Percentiles rank a stretch among this genome's conserved stretches.
These are phyloP conservation scores for Anthonomus grandis DNA, from an alignment of 1,140 invertebrate genomes.

Conservation along the genomic window DNA sequence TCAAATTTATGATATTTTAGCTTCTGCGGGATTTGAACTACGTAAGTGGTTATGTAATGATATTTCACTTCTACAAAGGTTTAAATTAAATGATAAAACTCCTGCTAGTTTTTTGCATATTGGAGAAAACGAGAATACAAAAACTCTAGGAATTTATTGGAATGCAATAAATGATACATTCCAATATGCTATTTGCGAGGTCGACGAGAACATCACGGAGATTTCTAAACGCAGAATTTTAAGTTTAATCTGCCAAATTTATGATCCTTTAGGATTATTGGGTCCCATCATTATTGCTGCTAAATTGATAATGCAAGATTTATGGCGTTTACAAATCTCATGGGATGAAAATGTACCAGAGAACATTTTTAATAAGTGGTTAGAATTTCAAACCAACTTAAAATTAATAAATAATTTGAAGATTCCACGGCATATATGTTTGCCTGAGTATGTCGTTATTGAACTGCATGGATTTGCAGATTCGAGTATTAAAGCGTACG, in stretches of 20 bases:
- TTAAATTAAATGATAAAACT: too few relatives aligned
- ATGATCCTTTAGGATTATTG: constrained; percentile 10
- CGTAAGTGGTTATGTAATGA: too few relatives aligned
- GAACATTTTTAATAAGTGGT: not conserved
- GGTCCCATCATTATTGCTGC: constrained; percentile 42
- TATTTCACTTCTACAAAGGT: too few relatives aligned
- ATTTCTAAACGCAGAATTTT: constrained; percentile 11
- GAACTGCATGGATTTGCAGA: constrained; percentile 40
- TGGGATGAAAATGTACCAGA: constrained; percentile 47
- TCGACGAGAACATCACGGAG: too few relatives aligned
- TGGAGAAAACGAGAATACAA: too few relatives aligned
- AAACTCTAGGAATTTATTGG: too few relatives aligned
- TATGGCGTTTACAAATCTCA: constrained; percentile 40
- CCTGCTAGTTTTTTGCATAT: too few relatives aligned
- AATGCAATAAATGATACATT: too few relatives aligned
- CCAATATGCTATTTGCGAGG: too few relatives aligned
- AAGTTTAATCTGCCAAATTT: constrained; percentile 3
- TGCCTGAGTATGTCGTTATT: not conserved
- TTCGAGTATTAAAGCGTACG: constrained; percentile 40
- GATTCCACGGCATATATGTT: constrained; percentile 2
- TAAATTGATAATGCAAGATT: constrained; percentile 49
- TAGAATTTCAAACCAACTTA: not conserved
- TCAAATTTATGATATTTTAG: too few relatives aligned
- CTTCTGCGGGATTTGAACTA: too few relatives aligned
- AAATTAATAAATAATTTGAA: not conserved